phyloP scores from a whole-genome alignment of 2,113 vertebrate genomes.

The Potamarius usumacintae region DNA sequence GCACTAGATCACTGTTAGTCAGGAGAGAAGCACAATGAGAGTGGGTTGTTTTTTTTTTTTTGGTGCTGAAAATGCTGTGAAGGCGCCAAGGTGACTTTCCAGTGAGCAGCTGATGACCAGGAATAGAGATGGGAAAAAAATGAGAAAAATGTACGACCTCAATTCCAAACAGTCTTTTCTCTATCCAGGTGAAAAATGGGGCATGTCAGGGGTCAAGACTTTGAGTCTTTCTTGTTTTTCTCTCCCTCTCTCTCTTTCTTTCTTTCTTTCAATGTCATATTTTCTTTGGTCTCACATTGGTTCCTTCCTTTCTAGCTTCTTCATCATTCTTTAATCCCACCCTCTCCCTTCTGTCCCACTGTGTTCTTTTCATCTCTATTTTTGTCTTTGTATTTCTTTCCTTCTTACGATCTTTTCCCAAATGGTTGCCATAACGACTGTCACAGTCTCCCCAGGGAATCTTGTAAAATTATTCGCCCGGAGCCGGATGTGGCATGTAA shows the following conservation, averaged over 20 bases:
- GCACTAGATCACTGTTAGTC: slow-evolving; percentile 22
- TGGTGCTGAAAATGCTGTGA: slow-evolving; percentile 21
- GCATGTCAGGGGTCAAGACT: slow-evolving; percentile 52
- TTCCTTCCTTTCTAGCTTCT: background rate
- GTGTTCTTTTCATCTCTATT: slow-evolving; percentile 6
- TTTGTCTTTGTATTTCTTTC: background rate
- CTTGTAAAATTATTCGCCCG: slow-evolving; percentile 65
- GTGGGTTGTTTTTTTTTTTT: background rate
- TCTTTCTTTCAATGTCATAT: background rate
- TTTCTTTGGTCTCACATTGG: background rate
- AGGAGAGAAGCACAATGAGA: background rate
- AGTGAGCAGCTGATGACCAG: slow-evolving; percentile 32
- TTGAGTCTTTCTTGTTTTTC: background rate
- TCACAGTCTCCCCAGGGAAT: slow-evolving; percentile 58
- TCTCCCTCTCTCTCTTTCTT: background rate
- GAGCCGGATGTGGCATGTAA: slow-evolving; percentile 53
- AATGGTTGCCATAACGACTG: slow-evolving; percentile 37
- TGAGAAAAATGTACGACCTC: slow-evolving; percentile 28
- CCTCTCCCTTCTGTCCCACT: background rate
- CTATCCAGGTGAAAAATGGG: slow-evolving; percentile 54
- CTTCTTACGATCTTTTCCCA: background rate
- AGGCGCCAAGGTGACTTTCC: slow-evolving; percentile 57
- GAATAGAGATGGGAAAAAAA: background rate
- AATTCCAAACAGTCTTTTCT: slow-evolving; percentile 51
- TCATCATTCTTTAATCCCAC: background rate